Conservation (phyloP, 2,888 invertebrate genomes). For the Eupithecia inturbata region DNA sequence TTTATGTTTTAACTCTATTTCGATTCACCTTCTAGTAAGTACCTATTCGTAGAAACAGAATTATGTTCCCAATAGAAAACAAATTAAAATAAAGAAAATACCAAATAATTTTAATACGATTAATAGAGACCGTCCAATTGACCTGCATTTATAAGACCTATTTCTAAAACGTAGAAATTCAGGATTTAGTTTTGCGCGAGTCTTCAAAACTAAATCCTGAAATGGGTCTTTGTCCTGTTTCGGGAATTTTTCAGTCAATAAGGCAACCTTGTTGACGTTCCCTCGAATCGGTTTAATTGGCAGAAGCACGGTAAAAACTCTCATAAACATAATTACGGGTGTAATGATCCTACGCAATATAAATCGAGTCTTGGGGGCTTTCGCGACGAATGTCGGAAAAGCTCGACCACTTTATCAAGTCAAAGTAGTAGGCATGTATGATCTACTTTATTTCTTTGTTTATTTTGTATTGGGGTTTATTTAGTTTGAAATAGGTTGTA, state of each 20-base stretch:
- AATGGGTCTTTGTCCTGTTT: constrained; percentile 4
- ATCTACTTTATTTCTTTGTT: background rate
- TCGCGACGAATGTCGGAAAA: constrained; percentile 36
- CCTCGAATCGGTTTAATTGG: constrained; percentile 54
- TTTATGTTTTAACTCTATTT: background rate
- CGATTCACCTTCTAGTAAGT: background rate
- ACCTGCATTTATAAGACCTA: too few species aligned
- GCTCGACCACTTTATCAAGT: constrained; percentile 36
- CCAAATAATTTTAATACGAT: background rate
- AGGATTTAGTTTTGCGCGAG: background rate
- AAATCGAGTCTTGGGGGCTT: constrained; percentile 58
- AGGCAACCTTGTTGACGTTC: constrained; percentile 40
- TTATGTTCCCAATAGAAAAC: background rate
- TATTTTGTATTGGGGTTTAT: background rate
- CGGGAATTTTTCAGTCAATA: constrained; percentile 39
- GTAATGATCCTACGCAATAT: constrained; percentile 68
- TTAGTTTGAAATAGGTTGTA: background rate
- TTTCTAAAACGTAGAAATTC: too few species aligned
- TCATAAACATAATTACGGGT: constrained; percentile 70
- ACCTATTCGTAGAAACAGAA: background rate
- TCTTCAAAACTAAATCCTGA: background rate
- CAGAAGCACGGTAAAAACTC: constrained; percentile 56
- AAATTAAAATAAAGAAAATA: background rate
- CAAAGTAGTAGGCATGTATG: background rate
- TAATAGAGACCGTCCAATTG: too few species aligned